These are phyloP conservation scores for Panulirus ornatus DNA, from an alignment of 1,140 invertebrate species.

Conservation along the genomic window DNA sequence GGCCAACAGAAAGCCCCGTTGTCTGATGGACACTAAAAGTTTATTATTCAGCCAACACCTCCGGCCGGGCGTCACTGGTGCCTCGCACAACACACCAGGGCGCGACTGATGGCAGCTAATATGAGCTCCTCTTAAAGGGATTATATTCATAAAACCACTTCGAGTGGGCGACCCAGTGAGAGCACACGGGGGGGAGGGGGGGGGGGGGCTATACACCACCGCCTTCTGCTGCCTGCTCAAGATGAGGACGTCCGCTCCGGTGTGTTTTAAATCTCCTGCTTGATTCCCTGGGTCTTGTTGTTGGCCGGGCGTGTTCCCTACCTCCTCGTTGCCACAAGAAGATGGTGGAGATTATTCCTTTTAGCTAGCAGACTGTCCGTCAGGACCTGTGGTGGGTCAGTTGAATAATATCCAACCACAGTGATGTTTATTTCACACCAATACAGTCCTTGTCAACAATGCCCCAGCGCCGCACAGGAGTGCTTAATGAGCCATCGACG, in stretches of 20 bases:
- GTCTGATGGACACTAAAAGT: slow-evolving; percentile 2
- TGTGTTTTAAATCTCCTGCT: not conserved
- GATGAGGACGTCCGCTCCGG: too few relatives aligned
- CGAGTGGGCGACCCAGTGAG: not conserved
- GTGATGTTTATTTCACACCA: not conserved
- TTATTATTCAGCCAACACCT: not conserved
- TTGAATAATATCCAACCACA: too few relatives aligned
- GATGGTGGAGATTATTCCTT: not conserved
- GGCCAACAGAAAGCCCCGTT: not conserved
- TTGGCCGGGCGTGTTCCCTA: not conserved
- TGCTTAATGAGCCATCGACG: not conserved
- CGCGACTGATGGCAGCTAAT: slow-evolving; percentile 19
- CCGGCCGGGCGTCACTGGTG: not conserved
- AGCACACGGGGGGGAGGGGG: not conserved
- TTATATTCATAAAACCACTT: slow-evolving; percentile 18
- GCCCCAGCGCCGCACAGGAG: not conserved
- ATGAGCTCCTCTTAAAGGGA: not conserved
- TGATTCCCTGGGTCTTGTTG: not conserved
- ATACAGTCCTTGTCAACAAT: not conserved
- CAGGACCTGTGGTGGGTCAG: too few relatives aligned
- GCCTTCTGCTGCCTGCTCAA: too few relatives aligned
- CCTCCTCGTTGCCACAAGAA: not conserved
- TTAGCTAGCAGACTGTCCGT: too few relatives aligned
- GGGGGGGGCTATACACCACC: not conserved
- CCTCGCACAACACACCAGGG: not conserved